phyloP scores from a whole-genome alignment of 1,140 invertebrate species.

The Caenorhabditis latens region DNA sequence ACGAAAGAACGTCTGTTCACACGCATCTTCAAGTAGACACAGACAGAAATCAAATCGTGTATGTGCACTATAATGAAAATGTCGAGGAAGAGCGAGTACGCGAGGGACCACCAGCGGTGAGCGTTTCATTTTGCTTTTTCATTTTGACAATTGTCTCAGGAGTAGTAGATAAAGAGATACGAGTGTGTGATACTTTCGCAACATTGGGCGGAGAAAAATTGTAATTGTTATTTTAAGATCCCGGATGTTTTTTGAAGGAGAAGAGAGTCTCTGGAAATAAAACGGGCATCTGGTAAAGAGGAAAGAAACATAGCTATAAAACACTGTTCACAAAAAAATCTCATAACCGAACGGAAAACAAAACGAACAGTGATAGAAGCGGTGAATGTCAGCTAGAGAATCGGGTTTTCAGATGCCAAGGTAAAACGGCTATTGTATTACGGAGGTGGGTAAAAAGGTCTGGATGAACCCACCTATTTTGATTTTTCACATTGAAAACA shows the following conservation, averaged over 20 bases:
- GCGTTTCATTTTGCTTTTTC: neutral
- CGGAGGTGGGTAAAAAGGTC: no score
- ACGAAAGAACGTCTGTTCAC: slow-evolving; percentile 51
- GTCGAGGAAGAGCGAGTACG: neutral
- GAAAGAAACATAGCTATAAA: neutral
- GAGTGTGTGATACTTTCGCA: neutral
- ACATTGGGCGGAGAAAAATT: neutral
- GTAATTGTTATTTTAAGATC: neutral
- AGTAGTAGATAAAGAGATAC: slow-evolving; percentile 13
- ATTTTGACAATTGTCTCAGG: slow-evolving; percentile 24
- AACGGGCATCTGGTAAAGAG: neutral
- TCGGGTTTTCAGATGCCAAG: no score
- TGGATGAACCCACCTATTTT: no score
- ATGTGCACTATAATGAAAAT: slow-evolving; percentile 43
- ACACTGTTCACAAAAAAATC: neutral
- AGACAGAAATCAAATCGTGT: slow-evolving; percentile 26
- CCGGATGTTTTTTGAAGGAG: neutral
- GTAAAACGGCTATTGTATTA: neutral
- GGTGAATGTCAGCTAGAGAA: neutral
- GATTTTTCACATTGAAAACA: no score
- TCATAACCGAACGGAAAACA: neutral
- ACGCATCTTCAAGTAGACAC: slow-evolving; percentile 12
- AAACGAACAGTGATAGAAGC: neutral
- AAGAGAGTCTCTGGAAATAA: neutral
- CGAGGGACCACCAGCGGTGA: slow-evolving; percentile 10